Percentiles rank a stretch among this genome's conserved stretches.
Evolutionary conservation across 2,888 invertebrate genomes (phyloP).

Genomic region (Clusia tigrina): DNA sequence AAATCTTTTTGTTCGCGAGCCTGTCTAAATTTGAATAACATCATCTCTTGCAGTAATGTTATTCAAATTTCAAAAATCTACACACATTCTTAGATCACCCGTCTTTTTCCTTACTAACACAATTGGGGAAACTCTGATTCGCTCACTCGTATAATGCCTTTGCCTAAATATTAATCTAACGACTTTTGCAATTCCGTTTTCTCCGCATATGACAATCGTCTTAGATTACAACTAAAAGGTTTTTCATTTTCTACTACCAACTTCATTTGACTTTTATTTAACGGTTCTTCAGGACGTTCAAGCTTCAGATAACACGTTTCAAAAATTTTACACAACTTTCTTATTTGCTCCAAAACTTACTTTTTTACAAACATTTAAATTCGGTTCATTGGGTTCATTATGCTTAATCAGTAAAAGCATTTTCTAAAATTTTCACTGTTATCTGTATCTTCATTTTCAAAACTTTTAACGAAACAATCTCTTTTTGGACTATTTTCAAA

Average conservation of each 20-base stretch:
- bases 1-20: not conserved
- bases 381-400: too few relatives aligned
- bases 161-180: not conserved
- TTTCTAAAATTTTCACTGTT: too few relatives aligned
- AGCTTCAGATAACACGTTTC: not conserved
- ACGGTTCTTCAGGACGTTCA: not conserved
- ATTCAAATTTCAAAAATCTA: conserved; percentile 18
- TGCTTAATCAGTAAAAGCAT: too few relatives aligned
- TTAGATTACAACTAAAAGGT: not conserved
- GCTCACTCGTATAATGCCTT: not conserved
- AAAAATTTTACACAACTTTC: not conserved
- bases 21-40: not conserved
- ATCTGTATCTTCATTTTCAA: too few relatives aligned
- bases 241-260: not conserved
- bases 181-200: not conserved
- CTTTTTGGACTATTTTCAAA: too few relatives aligned
- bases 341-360: too few relatives aligned
- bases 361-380: not conserved
- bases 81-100: conserved; percentile 10
- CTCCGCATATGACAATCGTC: not conserved
- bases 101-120: not conserved
- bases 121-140: not conserved
- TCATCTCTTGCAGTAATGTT: not conserved
- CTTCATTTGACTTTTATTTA: not conserved
- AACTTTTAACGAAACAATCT: too few relatives aligned